phyloP scores from a whole-genome alignment of 2,888 invertebrate species.

The Lottia scabra region DNA sequence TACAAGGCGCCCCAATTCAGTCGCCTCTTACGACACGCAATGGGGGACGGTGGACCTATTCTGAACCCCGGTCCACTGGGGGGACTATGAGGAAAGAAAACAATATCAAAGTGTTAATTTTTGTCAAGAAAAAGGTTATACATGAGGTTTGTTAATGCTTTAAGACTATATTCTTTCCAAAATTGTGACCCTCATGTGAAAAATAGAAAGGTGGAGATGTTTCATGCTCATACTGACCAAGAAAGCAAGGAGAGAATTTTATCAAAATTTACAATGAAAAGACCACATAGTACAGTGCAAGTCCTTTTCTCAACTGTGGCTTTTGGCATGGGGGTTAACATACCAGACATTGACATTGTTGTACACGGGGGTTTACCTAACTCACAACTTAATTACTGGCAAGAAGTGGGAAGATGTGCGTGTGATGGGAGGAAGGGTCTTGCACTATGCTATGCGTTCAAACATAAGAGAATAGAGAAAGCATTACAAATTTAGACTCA shows the following conservation, averaged over 20 bases:
- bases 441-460: slow-evolving; percentile 18
- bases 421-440: slow-evolving; percentile 14
- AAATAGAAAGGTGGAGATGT: slow-evolving; percentile 27
- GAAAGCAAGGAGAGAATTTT: slow-evolving; percentile 22
- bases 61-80: no score
- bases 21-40: no score
- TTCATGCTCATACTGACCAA: slow-evolving; percentile 23
- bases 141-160: no score
- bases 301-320: slow-evolving; percentile 29
- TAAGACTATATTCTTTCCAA: no score
- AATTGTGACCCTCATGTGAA: no score
- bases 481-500: background rate
- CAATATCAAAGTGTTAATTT: no score
- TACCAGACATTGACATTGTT: slow-evolving; percentile 27
- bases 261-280: slow-evolving; percentile 11
- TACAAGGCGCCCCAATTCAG: no score
- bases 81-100: no score
- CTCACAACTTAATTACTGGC: slow-evolving; percentile 26
- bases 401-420: slow-evolving; percentile 25
- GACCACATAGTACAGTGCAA: slow-evolving; percentile 13
- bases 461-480: background rate
- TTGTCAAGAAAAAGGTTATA: no score
- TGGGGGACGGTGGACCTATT: no score
- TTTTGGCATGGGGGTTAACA: slow-evolving; percentile 35
- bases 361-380: slow-evolving; percentile 28